These are phyloP conservation scores for Lasioglossum figueresi DNA, from an alignment of 2,888 invertebrate species.

Conservation along the genomic window DNA sequence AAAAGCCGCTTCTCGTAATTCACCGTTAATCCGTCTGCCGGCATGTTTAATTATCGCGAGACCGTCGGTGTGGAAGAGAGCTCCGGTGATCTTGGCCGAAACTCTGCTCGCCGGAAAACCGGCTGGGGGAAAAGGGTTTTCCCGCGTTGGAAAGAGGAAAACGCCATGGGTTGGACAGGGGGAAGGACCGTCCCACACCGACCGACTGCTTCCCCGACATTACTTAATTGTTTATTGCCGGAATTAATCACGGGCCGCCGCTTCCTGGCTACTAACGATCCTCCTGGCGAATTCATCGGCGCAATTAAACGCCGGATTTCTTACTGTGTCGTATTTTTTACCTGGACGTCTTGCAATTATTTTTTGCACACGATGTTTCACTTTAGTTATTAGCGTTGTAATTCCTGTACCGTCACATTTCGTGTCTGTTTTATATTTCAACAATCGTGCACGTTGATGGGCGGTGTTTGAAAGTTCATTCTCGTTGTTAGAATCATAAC, in stretches of 20 bases:
- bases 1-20: constrained; percentile 49
- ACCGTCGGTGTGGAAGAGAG: not conserved
- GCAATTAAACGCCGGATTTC: constrained; percentile 49
- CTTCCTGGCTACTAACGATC: constrained; percentile 44
- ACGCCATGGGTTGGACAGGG: not conserved
- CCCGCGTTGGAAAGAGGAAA: not conserved
- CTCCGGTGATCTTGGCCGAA: constrained; percentile 2
- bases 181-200: constrained; percentile 7
- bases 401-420: not conserved
- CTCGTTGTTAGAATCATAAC: no score
- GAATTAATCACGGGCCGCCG: constrained; percentile 52
- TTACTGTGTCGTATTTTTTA: not conserved
- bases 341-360: not conserved
- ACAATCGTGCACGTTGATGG: no score
- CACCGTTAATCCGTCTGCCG: constrained; percentile 43
- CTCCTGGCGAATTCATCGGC: constrained; percentile 45
- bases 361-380: not conserved
- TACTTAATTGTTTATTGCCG: constrained; percentile 62
- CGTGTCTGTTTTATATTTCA: no score
- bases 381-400: not conserved
- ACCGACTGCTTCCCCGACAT: constrained; percentile 43
- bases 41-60: constrained; percentile 44
- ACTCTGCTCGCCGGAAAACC: not conserved
- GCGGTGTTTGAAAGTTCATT: no score
- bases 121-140: not conserved